Evolutionary conservation across 2,113 vertebrate species (phyloP), one percentile per base, ranked within the genome.

Genomic region (Muntiacus muntjak): DNA sequence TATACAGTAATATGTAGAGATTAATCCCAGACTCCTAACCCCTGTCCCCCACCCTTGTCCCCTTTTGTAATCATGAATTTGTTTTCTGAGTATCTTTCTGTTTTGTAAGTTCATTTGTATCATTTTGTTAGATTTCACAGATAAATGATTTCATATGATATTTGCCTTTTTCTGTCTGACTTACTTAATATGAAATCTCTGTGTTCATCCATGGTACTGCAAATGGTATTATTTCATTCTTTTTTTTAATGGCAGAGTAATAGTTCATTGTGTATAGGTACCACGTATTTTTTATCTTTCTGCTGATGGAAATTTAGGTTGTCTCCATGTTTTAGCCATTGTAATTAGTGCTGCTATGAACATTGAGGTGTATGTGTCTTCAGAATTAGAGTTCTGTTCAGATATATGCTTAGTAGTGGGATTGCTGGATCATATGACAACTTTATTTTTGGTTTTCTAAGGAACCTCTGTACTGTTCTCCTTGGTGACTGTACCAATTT

Each of bases 11-110:
- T 26, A 76, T 7, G 6, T 76, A 14, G 71, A 43, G 36, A 76
- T 76, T 78, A 78, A 78, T 78, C 40, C 25, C 25, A 45, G 15
- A 78, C 40, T 45, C 25, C 40, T 26, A 78, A 78, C 12, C 23
- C 40, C 40, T 45, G 25, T 45, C 40, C 13, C 12, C 25, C 7
- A 15, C 23, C 6, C 40, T 45, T 1, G 0, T 28, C 40, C 74
- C 74, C 74, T 28, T 45, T 78, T 43, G 25, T 78, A 78, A 76
- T 43, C 36, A 26, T 74, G 36, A 74, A 43, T 76, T 43, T 43
- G 23, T 76, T 76, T 43, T 14, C 71, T 76, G 36, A 74, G 71
- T 76, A 26, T 76, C 25, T 76, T 76, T 76, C 36, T 26, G 36
- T 43, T 76, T 43, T 76, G 71, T 76, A 43, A 43, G 71, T 26